phyloP scores from a whole-genome alignment of 2,888 invertebrate species.

The Piscicola geometra region DNA sequence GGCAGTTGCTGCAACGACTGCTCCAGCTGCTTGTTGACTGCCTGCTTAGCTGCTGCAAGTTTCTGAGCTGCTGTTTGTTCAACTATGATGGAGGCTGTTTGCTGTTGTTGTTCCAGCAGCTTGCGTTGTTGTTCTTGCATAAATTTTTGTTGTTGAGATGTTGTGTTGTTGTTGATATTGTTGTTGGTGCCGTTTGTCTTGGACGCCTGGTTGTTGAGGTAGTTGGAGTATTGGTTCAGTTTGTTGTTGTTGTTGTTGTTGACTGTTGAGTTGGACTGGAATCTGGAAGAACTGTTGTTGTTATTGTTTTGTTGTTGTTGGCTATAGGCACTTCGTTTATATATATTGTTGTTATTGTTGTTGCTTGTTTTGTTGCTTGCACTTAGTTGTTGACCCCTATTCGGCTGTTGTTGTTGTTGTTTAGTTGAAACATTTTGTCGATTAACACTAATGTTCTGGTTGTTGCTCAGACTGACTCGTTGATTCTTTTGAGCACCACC shows the following conservation, averaged over 20 bases:
- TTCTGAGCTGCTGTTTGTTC: conserved; percentile 29
- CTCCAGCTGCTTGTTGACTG: conserved; percentile 27
- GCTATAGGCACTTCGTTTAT: neutral
- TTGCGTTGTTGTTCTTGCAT: conserved; percentile 32
- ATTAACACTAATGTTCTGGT: neutral
- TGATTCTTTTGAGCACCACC: neutral
- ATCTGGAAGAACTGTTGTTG: neutral
- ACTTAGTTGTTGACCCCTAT: conserved; percentile 10
- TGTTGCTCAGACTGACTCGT: neutral
- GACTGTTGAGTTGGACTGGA: neutral
- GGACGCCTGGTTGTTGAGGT: conserved; percentile 5
- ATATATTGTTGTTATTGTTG: conserved; percentile 18
- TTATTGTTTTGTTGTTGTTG: neutral
- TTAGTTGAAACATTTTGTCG: neutral
- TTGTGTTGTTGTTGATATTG: neutral
- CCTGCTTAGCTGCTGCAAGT: conserved; percentile 23
- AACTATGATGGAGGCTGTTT: conserved; percentile 24
- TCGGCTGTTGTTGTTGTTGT: conserved; percentile 16
- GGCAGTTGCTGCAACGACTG: conserved; percentile 16
- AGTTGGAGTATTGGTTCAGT: conserved; percentile 4
- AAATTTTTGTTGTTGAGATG: conserved; percentile 18
- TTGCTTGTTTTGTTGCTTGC: neutral
- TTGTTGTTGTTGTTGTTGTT: neutral
- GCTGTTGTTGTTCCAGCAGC: conserved; percentile 31
- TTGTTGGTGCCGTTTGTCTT: conserved; percentile 5